Evolutionary conservation across 2,797 vertebrate genomes (phyloP), one percentile per base, ranked within the genome.

Genomic region (Anguilla anguilla): DNA sequence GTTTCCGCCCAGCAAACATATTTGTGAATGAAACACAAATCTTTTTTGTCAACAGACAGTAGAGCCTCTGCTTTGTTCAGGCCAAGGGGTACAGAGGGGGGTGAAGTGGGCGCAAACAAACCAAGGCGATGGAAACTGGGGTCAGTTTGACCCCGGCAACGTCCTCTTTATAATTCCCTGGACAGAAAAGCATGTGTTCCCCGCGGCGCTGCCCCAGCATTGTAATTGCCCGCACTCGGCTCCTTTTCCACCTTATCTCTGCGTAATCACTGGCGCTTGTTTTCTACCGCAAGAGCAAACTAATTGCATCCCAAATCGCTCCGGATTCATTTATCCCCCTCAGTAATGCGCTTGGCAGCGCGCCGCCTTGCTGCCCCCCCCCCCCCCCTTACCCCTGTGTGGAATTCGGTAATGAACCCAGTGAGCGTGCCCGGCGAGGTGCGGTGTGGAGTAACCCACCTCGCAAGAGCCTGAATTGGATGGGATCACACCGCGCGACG

Each of bases 311-410:
- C 39, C 85, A 86, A 28, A 49, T 86, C 39, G 43, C 59, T 69
- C 39, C 22, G 85, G 64, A 49, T 72, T 69, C 22, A 28, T 46
- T 86, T 86, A 53, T 46, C 61, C 64, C 15, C 72, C 43, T 39
- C n/a, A 25, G 59, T 86, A 86, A 86, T 86, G 31, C 43, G 25
- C 57, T 86, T 72, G 49, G 85, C 43, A 46, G 61, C n/a, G 39
- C 25, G 10, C 39, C 25, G 51, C 2, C n/a, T 2, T n/a, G 3
- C 7, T 13, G 79, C 22, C 79, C 43, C 25, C n/a, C 81, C 7
- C 6, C 2, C 0, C 17, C 10, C 84, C 39, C 4, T 15, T 2
- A 15, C 11, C 55, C 59, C 25, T 35, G 31, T 17, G 43, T 35
- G 28, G 55, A 49, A 35, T 85, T 51, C 22, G 9, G 19, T 51